Base-by-base conservation (phyloP, 2,797 vertebrate species). In the Champsocephalus gunnari region DNA sequence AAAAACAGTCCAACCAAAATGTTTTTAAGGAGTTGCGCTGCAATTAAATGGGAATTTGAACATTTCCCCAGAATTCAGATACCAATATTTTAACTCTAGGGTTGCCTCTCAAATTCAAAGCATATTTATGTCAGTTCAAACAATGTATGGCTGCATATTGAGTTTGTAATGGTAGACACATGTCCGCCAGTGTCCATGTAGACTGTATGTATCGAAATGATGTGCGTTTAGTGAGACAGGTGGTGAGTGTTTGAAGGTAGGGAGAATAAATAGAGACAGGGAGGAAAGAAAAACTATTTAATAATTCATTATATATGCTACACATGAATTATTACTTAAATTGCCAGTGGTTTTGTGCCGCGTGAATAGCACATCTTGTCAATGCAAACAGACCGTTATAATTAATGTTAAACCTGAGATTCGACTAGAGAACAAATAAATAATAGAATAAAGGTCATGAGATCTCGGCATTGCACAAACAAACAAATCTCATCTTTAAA, bases 291-390 rank as follows among this genome's bases (percentile, higher is more conserved):
- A 56, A 56, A 63, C 53, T 69, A 8, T 74, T 63, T 19, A 71
- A 71, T 16, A 72, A 62, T 77, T 72, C 80, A 75, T 86, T 47
- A 54, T 47, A 9, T 59, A 57, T 69, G 24, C 73, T 44, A 48
- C 79, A 77, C 59, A 77, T 71, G 55, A 80, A 59, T 76, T 77
- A 82, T 81, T 79, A 71, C 64, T 84, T 70, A 57, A 84, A 85
- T 75, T 24, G 75, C 53, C 73, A 21, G 21, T 21, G 21, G 21
- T 21, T 21, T 21, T 21, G 21, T 21, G 21, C 21, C 21, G 21
- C 21, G 21, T 21, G 21, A 21, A 21, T 21, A 21, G 21, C 21
- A 21, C 21, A 21, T 21, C 21, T 21, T 21, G 21, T 21, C 21
- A 21, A 21, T 21, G 21, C 21, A 21, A 21, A 21, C 21, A 21